Evolutionary conservation across 1,140 invertebrate species (phyloP), one percentile per base, ranked within the genome.

Genomic region (Penaeus japonicus): DNA sequence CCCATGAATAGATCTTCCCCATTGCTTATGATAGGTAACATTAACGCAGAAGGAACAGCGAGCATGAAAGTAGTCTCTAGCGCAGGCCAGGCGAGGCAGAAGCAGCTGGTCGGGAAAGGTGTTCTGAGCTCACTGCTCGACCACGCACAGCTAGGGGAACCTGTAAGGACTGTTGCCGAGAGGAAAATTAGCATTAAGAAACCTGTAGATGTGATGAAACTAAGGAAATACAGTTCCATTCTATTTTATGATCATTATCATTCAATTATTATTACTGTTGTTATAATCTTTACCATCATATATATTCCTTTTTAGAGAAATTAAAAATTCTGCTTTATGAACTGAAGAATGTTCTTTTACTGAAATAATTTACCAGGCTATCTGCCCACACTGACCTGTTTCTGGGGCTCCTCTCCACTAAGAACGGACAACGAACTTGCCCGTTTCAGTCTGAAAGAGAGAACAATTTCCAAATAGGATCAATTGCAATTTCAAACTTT

Each of bases 371-470:
- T 65, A 7, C 5, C 7, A 54, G 17, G 24, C 20, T 18, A 57
- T 55, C 27, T 35, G 22, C 7, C 22, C 10, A 85, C 84, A 59
- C 87, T 70, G 32, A 89, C 87, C 87, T 89, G 75, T 65, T 80
- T 89, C 27, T 22, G 32, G 22, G 73, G 59, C 39, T 59, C 87
- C 59, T 89, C 73, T 78, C 87, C 87, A 93, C 92, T 94, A 93
- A 94, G 94, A 92, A 94, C 93, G 92, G 94, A 94, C 93, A 94
- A 92, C 92, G 94, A 94, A 92, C 93, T 94, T 94, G 94, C 94
- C 92, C 94, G 94, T 93, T 94, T 94, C 94, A 94, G 94, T 93
- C 94, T 94, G 92, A 84, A 93, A 93, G 90, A 91, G 89, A 89
- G 32, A 59, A 10, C 82, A 57, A 65, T 62, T 24, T 54, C 59